Conservation (phyloP, 2,888 invertebrate genomes). For the Sthenelais limicola region DNA sequence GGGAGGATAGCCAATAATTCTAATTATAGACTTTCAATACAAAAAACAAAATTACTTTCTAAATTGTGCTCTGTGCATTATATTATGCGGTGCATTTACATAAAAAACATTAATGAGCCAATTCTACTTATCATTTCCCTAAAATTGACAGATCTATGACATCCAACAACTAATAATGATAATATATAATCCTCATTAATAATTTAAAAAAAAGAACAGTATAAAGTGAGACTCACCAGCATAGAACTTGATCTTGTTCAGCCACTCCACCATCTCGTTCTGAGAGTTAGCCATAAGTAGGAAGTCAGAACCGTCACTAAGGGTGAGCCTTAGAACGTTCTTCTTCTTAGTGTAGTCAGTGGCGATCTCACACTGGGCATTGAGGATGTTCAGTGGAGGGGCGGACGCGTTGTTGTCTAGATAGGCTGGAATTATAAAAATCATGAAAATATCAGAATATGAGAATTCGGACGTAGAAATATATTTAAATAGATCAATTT, state of each 20-base stretch:
- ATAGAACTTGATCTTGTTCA: constrained; percentile 93
- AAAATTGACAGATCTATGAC: too few species aligned
- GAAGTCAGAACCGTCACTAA: constrained; percentile 94
- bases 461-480: not conserved
- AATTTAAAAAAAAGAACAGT: too few species aligned
- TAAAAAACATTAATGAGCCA: too few species aligned
- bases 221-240: constrained; percentile 79
- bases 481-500: not conserved
- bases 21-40: too few species aligned
- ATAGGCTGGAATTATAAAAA: constrained; percentile 79
- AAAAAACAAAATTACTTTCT: too few species aligned
- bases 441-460: constrained; percentile 7
- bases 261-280: constrained; percentile 89
- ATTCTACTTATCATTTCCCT: too few species aligned
- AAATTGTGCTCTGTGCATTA: too few species aligned
- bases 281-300: constrained; percentile 85
- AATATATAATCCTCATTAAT: too few species aligned
- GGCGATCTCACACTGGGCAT: constrained; percentile 88
- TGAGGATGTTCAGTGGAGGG: constrained; percentile 83
- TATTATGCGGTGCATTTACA: too few species aligned
- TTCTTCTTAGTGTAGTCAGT: constrained; percentile 96
- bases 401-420: constrained; percentile 89
- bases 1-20: too few species aligned
- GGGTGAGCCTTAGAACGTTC: constrained; percentile 84
- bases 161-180: too few species aligned